Evolutionary conservation across 37 sponge, comb jelly and placozoan genomes (phyloP), one percentile per base, ranked within the genome.

Genomic region (Spongilla lacustris): DNA sequence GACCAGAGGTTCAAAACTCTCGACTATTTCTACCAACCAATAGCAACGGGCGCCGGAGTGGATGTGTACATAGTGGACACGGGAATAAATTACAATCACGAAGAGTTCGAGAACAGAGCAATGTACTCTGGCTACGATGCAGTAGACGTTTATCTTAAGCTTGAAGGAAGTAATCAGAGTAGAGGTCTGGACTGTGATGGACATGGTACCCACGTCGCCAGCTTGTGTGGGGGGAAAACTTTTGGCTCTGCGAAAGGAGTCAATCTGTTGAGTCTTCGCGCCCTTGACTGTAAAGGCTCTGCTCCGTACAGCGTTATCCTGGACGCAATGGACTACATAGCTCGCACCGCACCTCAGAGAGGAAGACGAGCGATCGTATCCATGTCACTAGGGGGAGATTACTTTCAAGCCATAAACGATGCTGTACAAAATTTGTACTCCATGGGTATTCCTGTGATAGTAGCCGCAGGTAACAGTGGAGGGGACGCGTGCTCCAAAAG

Each of bases 51-150:
- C n/a, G 71, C 73, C 71, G 94, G 91, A 24, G 91, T 94, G 9
- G 94, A 94, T 71, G 77, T 90, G 22, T 94, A 94, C 73, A 75
- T 94, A 0, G 58, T 90, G 12, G 94, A 94, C 72, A 50, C 88
- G 1, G 94, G 94, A 0, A 87, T 94, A 49, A 80, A 76, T n/a
- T 94, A 87, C 58, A 28, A 29, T 67, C 94, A 94, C 37, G 74
- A 71, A 58, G 89, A 89, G 75, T 83, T 89, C 35, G 79, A 83
- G 50, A 50, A 71, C 30, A 22, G 84, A 9, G 89, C 84, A 66
- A 80, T 75, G 49, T 87, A 81, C 36, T n/a, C 82, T 19, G 86
- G 86, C 28, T 90, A 75, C 68, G 90, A 86, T 83, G 80, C 87
- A 6, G 67, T 80, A 29, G 87, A 87, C 34, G 73, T 30, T 23